Conservation (phyloP, 2,113 vertebrate species). For the Sporophila hypoxantha region DNA sequence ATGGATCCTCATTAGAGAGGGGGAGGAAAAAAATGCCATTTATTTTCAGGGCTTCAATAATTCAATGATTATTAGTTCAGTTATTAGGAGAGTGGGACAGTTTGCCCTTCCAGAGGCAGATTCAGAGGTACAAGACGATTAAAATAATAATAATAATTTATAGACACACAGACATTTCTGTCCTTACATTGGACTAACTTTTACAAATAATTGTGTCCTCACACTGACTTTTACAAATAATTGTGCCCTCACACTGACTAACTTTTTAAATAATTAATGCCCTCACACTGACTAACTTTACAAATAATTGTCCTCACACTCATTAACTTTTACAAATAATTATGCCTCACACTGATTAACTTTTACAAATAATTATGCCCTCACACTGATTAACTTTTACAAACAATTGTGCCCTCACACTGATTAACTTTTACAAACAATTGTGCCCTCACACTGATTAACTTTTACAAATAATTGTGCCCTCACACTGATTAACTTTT, state of each 20-base stretch:
- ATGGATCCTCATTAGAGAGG: neutral
- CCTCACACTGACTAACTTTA: too few species aligned
- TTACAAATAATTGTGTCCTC: neutral
- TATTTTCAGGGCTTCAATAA: neutral
- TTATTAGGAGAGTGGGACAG: neutral
- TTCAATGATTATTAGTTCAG: neutral
- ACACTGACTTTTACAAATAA: neutral
- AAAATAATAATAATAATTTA: neutral
- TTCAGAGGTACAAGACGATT: conserved; percentile 30
- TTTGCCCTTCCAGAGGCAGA: neutral
- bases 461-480: neutral
- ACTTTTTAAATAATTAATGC: too few species aligned
- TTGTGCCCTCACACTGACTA: neutral
- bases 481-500: neutral
- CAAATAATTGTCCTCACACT: too few species aligned
- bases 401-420: too few species aligned
- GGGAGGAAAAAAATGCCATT: neutral
- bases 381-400: neutral
- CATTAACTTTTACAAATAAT: neutral
- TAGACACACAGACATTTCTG: neutral
- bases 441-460: too few species aligned
- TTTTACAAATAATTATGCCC: neutral
- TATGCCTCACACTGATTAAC: too few species aligned
- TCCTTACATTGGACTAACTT: neutral
- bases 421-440: neutral